Evolutionary conservation across 1,140 invertebrate species (phyloP), one percentile per base, ranked within the genome.

Genomic region (Calephelis virginiensis): DNA sequence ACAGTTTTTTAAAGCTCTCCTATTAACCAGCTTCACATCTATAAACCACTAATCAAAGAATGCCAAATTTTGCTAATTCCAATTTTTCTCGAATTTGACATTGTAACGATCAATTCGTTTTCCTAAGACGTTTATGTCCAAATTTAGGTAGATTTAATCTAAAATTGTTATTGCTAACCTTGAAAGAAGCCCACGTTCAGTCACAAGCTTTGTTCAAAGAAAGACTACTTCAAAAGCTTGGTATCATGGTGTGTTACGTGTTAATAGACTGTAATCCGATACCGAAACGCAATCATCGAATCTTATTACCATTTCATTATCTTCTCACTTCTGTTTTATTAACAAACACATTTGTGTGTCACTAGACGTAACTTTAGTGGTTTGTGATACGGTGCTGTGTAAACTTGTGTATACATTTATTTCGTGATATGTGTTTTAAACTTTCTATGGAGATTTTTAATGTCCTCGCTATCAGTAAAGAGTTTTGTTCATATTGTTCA

Each of bases 341-440:
- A 37, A 63, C 49, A 37, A 13, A n/a, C 62, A 46, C 48, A 45
- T 66, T 49, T 60, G 72, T 71, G 70, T 74, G 71, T 60, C 64
- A 66, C 53, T 68, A 64, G 46, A 66, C 66, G 63, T 68, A 68
- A 71, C 66, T 63, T 71, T 71, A 63, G 64, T 67, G 73, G 69
- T 74, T 75, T 75, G 72, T 78, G 66, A 77, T 70, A 79, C 73
- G 68, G 64, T 72, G 61, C 48, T 63, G 65, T 67, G 71, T 73
- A 68, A 71, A 68, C 74, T 72, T 79, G 77, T 79, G 75, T 74
- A 69, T 69, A 67, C 28, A 28, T 59, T 40, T n/a, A 37, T 59
- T 38, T 59, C 28, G 28, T 1, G 28, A 28, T 4, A 28, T 28
- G 28, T 28, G 28, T 28, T 28, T 28, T 2, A 28, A 28, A 12